Evolutionary conservation across 2,797 vertebrate genomes (phyloP), one percentile per base, ranked within the genome.

Genomic region (Carapus acus): DNA sequence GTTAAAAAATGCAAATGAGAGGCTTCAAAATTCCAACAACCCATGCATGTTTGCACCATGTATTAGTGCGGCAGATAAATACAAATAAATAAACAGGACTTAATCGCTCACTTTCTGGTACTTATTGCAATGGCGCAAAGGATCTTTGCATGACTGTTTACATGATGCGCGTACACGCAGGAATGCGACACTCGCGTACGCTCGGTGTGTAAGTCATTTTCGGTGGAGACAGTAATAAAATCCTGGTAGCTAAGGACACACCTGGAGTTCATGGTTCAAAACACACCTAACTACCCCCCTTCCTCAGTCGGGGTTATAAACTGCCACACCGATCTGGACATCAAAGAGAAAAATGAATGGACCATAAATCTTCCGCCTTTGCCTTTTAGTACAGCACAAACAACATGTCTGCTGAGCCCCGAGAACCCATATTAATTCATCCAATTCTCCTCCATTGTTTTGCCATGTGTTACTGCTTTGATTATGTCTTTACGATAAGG

Each of bases 401-500:
- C 47, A 47, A 11, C 13, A 27, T 47, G 40, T 37, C 20, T 7
- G 14, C n/a, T 13, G 23, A 54, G 42, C 43, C 48, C 45, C 49
- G 51, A 24, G 40, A 11, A 16, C 2, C 14, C 1, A 6, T 38
- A 45, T 49, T 4, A 17, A 8, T 58, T 23, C 33, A 1, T 43
- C 29, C 41, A 13, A 37, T 29, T 41, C 39, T 8, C 15, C 17
- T 27, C 44, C 39, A 64, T 72, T 65, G 72, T 78, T 74, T 61
- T 34, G 5, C 43, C 27, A 19, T 46, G 44, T 62, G 63, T 39
- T 19, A 33, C 60, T 17, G 38, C 78, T 74, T 69, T 62, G 56
- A 73, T 76, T 62, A 54, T 67, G 52, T 67, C 61, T 70, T 42
- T 61, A 53, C 76, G 69, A 84, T 85, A 75, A 63, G 54, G 6